Conservation (phyloP, 2,797 vertebrate species). For the Hephaestus fuliginosus region DNA sequence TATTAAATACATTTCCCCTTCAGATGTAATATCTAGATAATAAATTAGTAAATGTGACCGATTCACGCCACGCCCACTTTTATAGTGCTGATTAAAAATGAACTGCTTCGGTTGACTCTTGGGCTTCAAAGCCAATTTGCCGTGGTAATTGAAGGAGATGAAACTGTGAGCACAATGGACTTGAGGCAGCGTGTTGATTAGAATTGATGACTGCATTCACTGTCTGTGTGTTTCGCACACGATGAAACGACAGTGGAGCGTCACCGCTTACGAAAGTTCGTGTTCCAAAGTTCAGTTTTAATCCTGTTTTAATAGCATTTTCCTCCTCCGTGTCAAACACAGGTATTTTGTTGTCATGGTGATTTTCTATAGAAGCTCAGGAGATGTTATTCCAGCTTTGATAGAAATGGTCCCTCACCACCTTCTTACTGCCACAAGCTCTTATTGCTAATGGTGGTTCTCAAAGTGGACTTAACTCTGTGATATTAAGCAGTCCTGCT, state of each 20-base stretch:
- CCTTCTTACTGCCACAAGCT: slow-evolving; percentile 11
- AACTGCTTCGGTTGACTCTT: slow-evolving; percentile 67
- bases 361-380: slow-evolving; percentile 17
- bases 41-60: slow-evolving; percentile 54
- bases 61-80: slow-evolving; percentile 56
- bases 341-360: background rate
- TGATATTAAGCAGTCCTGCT: slow-evolving; percentile 22
- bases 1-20: slow-evolving; percentile 40
- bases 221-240: slow-evolving; percentile 34
- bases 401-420: slow-evolving; percentile 8
- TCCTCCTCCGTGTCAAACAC: slow-evolving; percentile 3
- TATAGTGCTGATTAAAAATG: slow-evolving; percentile 72
- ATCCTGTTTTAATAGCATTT: slow-evolving; percentile 1
- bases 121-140: slow-evolving; percentile 74
- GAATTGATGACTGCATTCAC: slow-evolving; percentile 74
- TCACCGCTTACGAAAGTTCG: background rate
- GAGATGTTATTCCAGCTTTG: slow-evolving; percentile 1
- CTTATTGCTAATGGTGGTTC: slow-evolving; percentile 22
- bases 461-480: slow-evolving; percentile 22
- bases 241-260: slow-evolving; percentile 25
- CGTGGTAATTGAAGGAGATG: slow-evolving; percentile 78
- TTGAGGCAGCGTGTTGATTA: slow-evolving; percentile 72
- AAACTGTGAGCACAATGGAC: slow-evolving; percentile 72
- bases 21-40: slow-evolving; percentile 48
- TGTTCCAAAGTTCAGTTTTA: slow-evolving; percentile 18